These are phyloP conservation scores for Tachina lurida DNA, from an alignment of 2,888 invertebrate genomes.

Conservation along the genomic window DNA sequence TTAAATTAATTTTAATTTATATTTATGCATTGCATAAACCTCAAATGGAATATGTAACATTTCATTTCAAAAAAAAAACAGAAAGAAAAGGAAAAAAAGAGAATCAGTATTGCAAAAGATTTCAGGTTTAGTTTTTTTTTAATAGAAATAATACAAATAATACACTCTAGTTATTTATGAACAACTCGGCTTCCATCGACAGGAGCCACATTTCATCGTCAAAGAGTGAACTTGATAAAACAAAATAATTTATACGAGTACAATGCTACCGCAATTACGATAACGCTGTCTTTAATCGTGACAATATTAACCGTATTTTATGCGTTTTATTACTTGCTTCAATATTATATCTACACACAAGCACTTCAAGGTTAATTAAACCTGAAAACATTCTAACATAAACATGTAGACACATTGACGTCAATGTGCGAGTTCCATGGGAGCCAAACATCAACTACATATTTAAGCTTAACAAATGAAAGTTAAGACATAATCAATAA, in stretches of 20 bases:
- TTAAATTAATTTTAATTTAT: no score
- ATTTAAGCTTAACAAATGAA: constrained; percentile 27
- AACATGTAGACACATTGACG: constrained; percentile 1
- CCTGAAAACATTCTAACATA: neutral
- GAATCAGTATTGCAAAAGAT: no score
- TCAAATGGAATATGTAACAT: no score
- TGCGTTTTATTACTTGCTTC: constrained; percentile 7
- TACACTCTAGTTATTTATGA: neutral
- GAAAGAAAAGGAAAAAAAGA: no score
- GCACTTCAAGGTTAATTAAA: constrained; percentile 37
- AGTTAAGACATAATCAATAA: neutral
- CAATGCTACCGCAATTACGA: constrained; percentile 57
- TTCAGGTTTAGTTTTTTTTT: no score
- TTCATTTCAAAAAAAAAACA: no score
- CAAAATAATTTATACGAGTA: constrained; percentile 2
- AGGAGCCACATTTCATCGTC: neutral
- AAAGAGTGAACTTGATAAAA: neutral
- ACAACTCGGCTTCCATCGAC: neutral
- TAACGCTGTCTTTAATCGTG: constrained; percentile 58
- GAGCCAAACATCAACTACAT: constrained; percentile 41
- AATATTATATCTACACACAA: neutral
- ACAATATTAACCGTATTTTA: constrained; percentile 57
- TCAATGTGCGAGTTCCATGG: constrained; percentile 54
- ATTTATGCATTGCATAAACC: no score
- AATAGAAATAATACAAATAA: neutral